These are phyloP conservation scores for Amaurobius ferox DNA, from an alignment of 2,888 invertebrate species.

Conservation along the genomic window DNA sequence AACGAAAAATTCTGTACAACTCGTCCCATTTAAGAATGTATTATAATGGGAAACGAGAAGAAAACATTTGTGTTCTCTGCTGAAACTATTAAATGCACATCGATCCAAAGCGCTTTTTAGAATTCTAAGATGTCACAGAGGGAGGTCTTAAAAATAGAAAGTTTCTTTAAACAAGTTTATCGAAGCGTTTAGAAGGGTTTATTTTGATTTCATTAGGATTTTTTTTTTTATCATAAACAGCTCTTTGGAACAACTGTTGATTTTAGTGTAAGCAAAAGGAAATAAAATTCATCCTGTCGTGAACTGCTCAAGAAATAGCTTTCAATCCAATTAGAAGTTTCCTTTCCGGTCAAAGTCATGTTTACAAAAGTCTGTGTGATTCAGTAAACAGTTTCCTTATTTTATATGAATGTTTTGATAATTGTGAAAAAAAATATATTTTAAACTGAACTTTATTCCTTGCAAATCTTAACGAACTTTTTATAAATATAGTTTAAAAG, in stretches of 20 bases:
- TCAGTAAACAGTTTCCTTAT: too few relatives aligned
- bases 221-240: constrained; percentile 17
- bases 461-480: too few relatives aligned
- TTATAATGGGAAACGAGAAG: constrained; percentile 43
- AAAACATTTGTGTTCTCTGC: constrained; percentile 24
- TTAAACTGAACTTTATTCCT: too few relatives aligned
- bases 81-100: constrained; percentile 33
- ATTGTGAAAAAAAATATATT: too few relatives aligned
- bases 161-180: constrained; percentile 33
- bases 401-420: too few relatives aligned
- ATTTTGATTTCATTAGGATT: constrained; percentile 12
- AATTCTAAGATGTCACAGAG: constrained; percentile 13
- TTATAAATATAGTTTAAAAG: too few relatives aligned
- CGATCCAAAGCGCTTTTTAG: constrained; percentile 23
- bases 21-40: constrained; percentile 42
- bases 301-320: neutral
- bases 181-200: constrained; percentile 33
- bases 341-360: too few relatives aligned
- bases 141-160: constrained; percentile 8
- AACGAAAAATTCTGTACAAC: constrained; percentile 25
- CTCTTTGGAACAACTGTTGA: neutral
- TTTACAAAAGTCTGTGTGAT: too few relatives aligned
- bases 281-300: neutral
- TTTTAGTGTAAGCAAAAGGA: neutral
- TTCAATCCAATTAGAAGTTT: neutral